These are phyloP conservation scores for Sorex fumeus DNA, from an alignment of 2,113 vertebrate species.

Conservation along the genomic window DNA sequence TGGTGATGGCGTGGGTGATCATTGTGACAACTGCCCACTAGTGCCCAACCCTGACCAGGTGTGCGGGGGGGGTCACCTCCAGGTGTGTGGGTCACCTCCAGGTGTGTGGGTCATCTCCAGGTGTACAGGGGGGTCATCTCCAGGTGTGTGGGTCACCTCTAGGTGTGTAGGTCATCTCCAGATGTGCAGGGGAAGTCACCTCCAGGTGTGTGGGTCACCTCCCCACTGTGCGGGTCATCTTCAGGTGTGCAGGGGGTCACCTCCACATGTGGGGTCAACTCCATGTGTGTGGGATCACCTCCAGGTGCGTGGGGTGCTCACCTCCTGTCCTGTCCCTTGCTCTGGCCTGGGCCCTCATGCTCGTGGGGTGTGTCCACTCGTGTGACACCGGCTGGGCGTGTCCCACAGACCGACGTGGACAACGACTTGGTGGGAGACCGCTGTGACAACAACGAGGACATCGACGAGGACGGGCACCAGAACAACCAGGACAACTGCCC, in stretches of 20 bases:
- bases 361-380: accelerated
- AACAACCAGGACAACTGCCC: slow-evolving; percentile 99
- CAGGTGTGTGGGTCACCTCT: no score
- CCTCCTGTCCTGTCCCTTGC: neutral
- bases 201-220: neutral
- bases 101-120: neutral
- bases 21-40: slow-evolving; percentile 98
- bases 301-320: no score
- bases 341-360: neutral
- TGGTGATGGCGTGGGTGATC: slow-evolving; percentile 96
- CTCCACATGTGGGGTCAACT: neutral
- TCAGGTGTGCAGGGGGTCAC: neutral
- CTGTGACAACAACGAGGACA: slow-evolving; percentile 98
- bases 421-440: slow-evolving; percentile 98
- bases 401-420: slow-evolving; percentile 92
- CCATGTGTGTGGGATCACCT: no score
- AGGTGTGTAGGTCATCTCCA: no score
- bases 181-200: neutral
- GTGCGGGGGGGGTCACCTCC: accelerated
- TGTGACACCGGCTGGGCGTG: no score
- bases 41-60: slow-evolving; percentile 98
- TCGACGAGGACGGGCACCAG: slow-evolving; percentile 98
- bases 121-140: no score
- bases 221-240: neutral
- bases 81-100: neutral